A percentile compares a stretch with the other conserved stretches of the same genome.
Evolutionary conservation across 2,113 vertebrate species (phyloP).

Genomic region (Brachypteracias leptosomus): DNA sequence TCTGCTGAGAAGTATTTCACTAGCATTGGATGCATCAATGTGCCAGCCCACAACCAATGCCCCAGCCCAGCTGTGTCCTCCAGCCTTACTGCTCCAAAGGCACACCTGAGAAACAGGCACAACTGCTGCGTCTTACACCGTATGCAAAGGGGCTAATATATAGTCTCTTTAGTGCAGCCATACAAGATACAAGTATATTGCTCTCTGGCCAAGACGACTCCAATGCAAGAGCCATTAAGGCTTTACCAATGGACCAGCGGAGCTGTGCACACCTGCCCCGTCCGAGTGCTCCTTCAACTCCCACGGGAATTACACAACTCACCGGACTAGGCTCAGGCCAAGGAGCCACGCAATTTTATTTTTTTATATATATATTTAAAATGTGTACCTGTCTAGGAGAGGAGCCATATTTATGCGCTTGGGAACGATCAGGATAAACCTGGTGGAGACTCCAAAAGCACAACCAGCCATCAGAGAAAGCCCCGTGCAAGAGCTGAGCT

Average conservation of each 20-base stretch:
- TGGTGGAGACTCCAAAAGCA: not conserved
- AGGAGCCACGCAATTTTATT: too few relatives aligned
- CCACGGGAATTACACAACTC: not conserved
- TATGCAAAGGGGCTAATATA: not conserved
- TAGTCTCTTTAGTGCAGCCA: not conserved
- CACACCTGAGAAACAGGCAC: not conserved
- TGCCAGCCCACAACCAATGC: not conserved
- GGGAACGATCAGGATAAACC: not conserved
- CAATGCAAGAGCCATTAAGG: not conserved
- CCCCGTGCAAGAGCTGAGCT: accelerated
- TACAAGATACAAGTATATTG: not conserved
- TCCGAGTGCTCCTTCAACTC: accelerated
- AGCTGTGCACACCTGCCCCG: not conserved
- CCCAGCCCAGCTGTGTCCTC: not conserved
- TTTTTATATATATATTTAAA: too few relatives aligned
- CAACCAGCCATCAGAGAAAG: not conserved
- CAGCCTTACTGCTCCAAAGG: not conserved
- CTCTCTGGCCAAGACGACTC: not conserved
- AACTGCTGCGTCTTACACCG: not conserved
- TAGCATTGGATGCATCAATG: not conserved
- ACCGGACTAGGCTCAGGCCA: accelerated
- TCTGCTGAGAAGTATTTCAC: not conserved
- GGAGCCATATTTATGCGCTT: not conserved
- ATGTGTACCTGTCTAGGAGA: too few relatives aligned
- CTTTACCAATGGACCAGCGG: not conserved